A percentile compares a stretch with the other conserved stretches of the same genome.
These are phyloP conservation scores for Physocephala rufipes DNA, from an alignment of 2,888 invertebrate species.

Conservation along the genomic window DNA sequence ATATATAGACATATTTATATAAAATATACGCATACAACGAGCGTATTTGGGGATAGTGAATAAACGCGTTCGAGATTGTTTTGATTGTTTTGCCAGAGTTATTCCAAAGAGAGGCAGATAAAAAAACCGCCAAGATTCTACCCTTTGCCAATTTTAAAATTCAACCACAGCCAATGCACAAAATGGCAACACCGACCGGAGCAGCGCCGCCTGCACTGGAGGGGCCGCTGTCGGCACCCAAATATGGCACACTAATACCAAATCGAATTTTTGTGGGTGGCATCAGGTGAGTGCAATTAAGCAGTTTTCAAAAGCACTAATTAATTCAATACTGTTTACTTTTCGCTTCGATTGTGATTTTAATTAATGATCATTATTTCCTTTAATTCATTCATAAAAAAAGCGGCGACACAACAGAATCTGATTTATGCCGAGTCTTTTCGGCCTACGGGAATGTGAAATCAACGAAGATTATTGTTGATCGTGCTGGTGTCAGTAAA, in stretches of 20 bases:
- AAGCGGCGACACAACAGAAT: constrained; percentile 86
- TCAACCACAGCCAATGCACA: constrained; percentile 62
- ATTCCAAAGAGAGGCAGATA: constrained; percentile 25
- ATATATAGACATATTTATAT: not conserved
- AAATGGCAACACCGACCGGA: constrained; percentile 61
- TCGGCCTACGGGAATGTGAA: constrained; percentile 89
- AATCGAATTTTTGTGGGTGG: constrained; percentile 97
- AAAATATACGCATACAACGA: constrained; percentile 2
- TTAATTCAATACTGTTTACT: too few species aligned
- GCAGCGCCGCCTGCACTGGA: constrained; percentile 61
- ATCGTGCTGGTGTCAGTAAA: constrained; percentile 93
- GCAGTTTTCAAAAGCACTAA: too few species aligned
- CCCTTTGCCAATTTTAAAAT: constrained; percentile 62
- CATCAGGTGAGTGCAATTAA: constrained; percentile 73
- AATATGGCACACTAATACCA: constrained; percentile 86
- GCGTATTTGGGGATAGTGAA: not conserved
- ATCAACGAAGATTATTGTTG: constrained; percentile 93
- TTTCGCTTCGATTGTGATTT: too few species aligned
- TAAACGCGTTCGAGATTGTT: too few species aligned
- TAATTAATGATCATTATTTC: too few species aligned
- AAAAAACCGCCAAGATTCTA: constrained; percentile 58
- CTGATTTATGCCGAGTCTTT: constrained; percentile 90
- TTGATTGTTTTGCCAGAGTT: constrained; percentile 29
- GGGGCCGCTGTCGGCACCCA: constrained; percentile 68
- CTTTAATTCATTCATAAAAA: too few species aligned